Conservation (phyloP, 1,140 invertebrate species). For the Euglossa dilemma region DNA sequence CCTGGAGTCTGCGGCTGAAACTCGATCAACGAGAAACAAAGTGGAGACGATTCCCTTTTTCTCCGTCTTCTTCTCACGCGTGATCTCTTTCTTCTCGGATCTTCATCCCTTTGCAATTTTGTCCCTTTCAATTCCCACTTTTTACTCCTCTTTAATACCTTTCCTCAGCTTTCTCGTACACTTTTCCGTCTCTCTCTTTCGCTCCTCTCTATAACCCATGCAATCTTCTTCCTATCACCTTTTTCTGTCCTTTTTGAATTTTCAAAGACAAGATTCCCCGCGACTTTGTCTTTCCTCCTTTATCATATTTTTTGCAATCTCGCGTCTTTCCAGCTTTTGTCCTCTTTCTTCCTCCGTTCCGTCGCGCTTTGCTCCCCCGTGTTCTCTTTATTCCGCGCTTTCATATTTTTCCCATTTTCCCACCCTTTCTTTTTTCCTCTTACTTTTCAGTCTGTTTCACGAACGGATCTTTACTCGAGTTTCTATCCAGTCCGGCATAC, state of each 20-base stretch:
- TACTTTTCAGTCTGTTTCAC: not conserved
- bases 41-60: not conserved
- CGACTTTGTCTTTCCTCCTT: no score
- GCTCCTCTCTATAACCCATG: not conserved
- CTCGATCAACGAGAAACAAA: conserved; percentile 19
- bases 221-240: not conserved
- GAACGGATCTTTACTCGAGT: no score
- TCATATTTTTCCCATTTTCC: not conserved
- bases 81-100: not conserved
- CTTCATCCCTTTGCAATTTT: not conserved
- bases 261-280: no score
- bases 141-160: not conserved
- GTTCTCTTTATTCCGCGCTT: no score
- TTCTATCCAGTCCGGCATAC: no score
- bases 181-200: no score
- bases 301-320: no score
- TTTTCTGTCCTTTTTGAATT: no score
- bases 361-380: no score
- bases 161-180: not conserved
- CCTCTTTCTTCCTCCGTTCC: no score
- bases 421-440: not conserved
- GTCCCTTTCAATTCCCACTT: not conserved
- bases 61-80: not conserved
- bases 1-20: conserved; percentile 8
- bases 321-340: no score